phyloP scores from a whole-genome alignment of 2,113 vertebrate genomes.

The Cygnus buccinator region DNA sequence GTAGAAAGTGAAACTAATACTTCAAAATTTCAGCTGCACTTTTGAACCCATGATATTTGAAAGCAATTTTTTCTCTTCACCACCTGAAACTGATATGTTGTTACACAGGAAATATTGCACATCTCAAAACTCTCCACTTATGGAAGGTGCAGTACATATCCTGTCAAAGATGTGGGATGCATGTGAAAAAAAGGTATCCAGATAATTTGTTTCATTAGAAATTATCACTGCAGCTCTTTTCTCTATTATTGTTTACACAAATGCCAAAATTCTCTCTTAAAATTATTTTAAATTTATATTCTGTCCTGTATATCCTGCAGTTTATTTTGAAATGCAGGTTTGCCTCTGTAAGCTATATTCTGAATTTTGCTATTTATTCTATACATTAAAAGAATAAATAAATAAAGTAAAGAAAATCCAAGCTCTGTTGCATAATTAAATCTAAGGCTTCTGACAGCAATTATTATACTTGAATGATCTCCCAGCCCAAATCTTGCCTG shows the following conservation, averaged over 20 bases:
- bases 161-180: slow-evolving; percentile 17
- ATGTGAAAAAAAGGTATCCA: not conserved
- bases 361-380: not conserved
- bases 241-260: not conserved
- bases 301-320: not conserved
- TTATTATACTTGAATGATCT: not conserved
- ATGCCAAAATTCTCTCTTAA: not conserved
- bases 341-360: not conserved
- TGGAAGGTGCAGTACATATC: not conserved
- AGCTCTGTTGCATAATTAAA: not conserved
- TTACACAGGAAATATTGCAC: slow-evolving; percentile 26
- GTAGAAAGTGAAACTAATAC: slow-evolving; percentile 54
- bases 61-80: slow-evolving; percentile 54
- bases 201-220: not conserved
- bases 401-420: not conserved
- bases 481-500: not conserved
- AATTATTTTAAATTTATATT: not conserved
- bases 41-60: slow-evolving; percentile 38
- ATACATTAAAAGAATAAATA: not conserved
- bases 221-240: not conserved
- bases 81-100: slow-evolving; percentile 49
- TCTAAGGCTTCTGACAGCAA: not conserved
- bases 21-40: slow-evolving; percentile 60
- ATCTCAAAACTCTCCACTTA: slow-evolving; percentile 5
- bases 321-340: not conserved